Conservation (phyloP, 1,140 invertebrate species). For the Drosophila virilis region DNA sequence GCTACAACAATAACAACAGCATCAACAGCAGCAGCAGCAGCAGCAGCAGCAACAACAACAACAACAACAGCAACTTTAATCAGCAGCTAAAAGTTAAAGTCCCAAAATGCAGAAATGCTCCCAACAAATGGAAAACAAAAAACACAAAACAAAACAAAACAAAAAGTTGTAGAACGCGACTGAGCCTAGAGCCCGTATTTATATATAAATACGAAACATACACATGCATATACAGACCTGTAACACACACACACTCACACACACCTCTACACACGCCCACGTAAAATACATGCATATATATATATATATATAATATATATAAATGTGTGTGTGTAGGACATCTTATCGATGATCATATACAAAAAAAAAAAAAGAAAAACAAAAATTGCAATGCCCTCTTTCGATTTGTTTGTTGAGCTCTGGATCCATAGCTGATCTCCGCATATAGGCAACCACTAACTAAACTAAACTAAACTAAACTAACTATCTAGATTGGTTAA, state of each 20-base stretch:
- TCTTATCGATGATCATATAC: slow-evolving; percentile 8
- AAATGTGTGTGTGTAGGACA: neutral
- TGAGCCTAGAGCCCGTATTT: slow-evolving; percentile 66
- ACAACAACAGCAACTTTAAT: slow-evolving; percentile 25
- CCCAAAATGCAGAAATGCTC: slow-evolving; percentile 18
- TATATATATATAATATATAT: slow-evolving; percentile 23
- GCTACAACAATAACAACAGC: slow-evolving; percentile 29
- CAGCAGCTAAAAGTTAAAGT: slow-evolving; percentile 20
- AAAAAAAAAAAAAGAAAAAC: neutral
- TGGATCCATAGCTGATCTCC: slow-evolving; percentile 37
- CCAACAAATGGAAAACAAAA: slow-evolving; percentile 5
- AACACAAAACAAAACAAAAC: slow-evolving; percentile 17
- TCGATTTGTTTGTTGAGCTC: slow-evolving; percentile 45
- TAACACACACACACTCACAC: slow-evolving; percentile 30
- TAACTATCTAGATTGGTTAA: slow-evolving; percentile 12
- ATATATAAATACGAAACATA: slow-evolving; percentile 28
- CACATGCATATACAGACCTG: slow-evolving; percentile 4
- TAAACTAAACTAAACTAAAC: slow-evolving; percentile 15
- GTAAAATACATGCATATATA: slow-evolving; percentile 18
- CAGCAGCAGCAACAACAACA: slow-evolving; percentile 2
- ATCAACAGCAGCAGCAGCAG: slow-evolving; percentile 18
- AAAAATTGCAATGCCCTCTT: slow-evolving; percentile 12
- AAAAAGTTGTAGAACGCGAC: slow-evolving; percentile 65
- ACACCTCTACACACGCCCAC: neutral
- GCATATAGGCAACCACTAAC: slow-evolving; percentile 36